A percentile compares a stretch with the other conserved stretches of the same genome.
Evolutionary conservation across 2,113 vertebrate genomes (phyloP).

Genomic region (Pardalotus punctatus): DNA sequence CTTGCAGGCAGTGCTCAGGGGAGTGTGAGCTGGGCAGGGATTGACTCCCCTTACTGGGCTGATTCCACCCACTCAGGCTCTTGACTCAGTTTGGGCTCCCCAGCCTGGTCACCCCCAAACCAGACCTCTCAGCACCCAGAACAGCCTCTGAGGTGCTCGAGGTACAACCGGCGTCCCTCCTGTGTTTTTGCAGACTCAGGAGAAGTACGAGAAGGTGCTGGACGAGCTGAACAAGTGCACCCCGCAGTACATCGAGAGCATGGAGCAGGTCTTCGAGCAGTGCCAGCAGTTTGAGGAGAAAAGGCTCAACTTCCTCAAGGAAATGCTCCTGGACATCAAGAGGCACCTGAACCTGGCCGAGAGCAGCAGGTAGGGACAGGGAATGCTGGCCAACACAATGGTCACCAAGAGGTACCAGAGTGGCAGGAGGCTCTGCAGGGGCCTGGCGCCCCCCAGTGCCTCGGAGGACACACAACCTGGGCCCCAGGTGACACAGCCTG

Average conservation of each 20-base stretch:
- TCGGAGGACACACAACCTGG: not conserved
- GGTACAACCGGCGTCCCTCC: not conserved
- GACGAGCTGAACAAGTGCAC: conserved; percentile 93
- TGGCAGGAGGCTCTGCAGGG: fast-evolving
- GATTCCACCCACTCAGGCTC: not conserved
- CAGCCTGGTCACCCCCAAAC: not conserved
- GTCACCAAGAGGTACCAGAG: not conserved
- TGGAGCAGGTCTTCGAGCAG: conserved; percentile 98
- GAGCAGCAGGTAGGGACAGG: conserved; percentile 83
- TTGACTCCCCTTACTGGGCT: not conserved
- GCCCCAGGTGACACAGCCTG: not conserved
- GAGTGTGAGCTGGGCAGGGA: not conserved
- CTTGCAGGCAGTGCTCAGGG: not conserved
- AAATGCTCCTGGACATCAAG: conserved; percentile 95
- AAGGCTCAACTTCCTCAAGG: conserved; percentile 95
- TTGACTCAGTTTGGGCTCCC: not conserved
- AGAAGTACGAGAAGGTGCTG: conserved; percentile 97
- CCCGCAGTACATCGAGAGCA: conserved; percentile 92
- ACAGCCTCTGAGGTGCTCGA: fast-evolving
- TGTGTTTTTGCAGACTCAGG: conserved; percentile 80
- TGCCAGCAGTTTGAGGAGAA: conserved; percentile 98
- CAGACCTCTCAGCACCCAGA: not conserved
- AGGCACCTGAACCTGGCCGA: conserved; percentile 94
- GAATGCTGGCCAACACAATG: fast-evolving
- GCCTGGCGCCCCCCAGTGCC: not conserved